Conservation (phyloP, 2,797 vertebrate genomes). For the Loriculus beryllinus region DNA sequence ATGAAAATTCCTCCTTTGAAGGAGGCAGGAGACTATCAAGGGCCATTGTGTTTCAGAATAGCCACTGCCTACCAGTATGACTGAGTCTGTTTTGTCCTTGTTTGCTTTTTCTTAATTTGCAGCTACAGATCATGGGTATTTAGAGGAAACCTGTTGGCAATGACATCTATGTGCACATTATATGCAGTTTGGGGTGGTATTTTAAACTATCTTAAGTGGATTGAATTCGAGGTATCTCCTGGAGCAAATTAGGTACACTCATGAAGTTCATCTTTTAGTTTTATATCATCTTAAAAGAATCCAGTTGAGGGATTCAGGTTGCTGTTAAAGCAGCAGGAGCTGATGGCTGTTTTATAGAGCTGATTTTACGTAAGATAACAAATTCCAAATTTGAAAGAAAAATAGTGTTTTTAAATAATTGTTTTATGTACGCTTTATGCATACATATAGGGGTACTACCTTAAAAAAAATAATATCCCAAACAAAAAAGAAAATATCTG, state of each 20-base stretch:
- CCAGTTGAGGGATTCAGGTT: not conserved
- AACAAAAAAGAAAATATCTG: not conserved
- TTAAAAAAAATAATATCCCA: not conserved
- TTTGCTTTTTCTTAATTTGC: not conserved
- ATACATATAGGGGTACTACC: not conserved
- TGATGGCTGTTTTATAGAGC: not conserved
- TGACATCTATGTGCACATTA: not conserved
- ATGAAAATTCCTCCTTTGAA: not conserved
- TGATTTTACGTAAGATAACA: not conserved
- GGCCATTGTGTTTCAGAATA: not conserved
- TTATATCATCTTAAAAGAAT: not conserved
- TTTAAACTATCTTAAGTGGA: not conserved
- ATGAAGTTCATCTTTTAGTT: not conserved
- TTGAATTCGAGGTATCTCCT: not conserved
- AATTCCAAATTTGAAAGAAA: not conserved
- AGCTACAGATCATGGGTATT: rapidly evolving
- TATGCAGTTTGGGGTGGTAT: not conserved
- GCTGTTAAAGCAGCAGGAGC: not conserved
- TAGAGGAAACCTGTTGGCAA: not conserved
- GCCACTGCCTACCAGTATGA: not conserved
- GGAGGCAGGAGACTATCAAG: not conserved
- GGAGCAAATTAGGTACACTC: not conserved
- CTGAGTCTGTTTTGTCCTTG: not conserved
- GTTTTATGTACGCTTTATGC: not conserved
- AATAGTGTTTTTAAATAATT: not conserved